Base-by-base conservation (phyloP, 2,888 invertebrate genomes). In the Scaptomyza parva region DNA sequence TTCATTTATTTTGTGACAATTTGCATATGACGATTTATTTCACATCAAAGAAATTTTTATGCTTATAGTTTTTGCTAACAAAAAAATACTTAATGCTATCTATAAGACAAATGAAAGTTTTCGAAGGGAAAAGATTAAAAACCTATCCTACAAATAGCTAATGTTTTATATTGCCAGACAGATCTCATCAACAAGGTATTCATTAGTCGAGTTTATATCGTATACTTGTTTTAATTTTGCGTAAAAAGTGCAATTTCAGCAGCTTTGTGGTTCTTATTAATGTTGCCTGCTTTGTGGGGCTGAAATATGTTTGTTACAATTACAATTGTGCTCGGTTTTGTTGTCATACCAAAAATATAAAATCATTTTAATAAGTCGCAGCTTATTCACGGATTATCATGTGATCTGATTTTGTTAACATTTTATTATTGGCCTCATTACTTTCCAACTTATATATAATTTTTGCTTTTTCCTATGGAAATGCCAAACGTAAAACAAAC, bases 281-380 rank as follows among this genome's bases (percentile, higher is more conserved):
- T 68, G 63, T 77, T 77, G 82, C 81, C 57, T 65, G 54, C 79
- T 82, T 82, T 66, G 63, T 28, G 67, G 64, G 61, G 71, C 71
- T 35, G 9, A 26, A 51, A 53, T n/a, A 44, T 37, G 24, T 11
- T 35, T 14, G 14, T 53, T 12, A 8, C 14, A 12, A 37, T 43
- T 28, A 57, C 20, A 54, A 24, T 24, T 14, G 2, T 30, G 28
- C 22, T 41, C 55, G 59, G 47, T 59, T 55, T 26, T 50, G 5
- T 20, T 37, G 30, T 35, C 65, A 77, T 60, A 44, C 37, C 59
- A 26, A 62, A 78, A 71, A 50, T 39, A 44, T 40, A 51, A 54
- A 53, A 43, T 48, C 44, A 57, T 48, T 43, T 54, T 48, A 30
- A 24, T 44, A 28, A 17, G 20, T 48, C 40, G 26, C 33, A 54